Percentiles rank a stretch among this genome's conserved stretches.
phyloP scores from a whole-genome alignment of 2,113 vertebrate species.

The Gulo gulo region DNA sequence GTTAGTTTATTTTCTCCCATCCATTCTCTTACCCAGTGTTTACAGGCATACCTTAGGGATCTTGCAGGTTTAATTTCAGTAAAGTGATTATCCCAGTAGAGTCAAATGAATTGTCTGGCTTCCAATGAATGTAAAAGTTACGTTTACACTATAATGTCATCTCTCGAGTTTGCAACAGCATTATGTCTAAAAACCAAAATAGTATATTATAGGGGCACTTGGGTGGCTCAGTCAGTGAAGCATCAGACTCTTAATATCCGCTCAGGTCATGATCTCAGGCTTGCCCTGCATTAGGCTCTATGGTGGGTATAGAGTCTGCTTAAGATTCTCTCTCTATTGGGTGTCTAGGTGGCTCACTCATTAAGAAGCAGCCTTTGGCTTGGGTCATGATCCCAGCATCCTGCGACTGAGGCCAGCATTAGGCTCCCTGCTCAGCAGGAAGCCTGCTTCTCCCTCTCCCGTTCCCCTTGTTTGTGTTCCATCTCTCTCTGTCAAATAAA shows the following conservation, averaged over 20 bases:
- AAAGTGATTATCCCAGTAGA: neutral
- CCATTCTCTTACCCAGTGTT: neutral
- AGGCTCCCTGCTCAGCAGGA: too few relatives aligned
- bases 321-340: too few relatives aligned
- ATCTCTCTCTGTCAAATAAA: too few relatives aligned
- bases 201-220: neutral
- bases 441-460: too few relatives aligned
- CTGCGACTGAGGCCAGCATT: too few relatives aligned
- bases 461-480: too few relatives aligned
- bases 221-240: neutral
- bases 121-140: neutral
- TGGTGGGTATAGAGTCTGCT: too few relatives aligned
- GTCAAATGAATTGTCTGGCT: neutral
- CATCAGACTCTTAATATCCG: neutral
- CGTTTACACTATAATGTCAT: neutral
- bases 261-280: neutral
- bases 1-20: neutral
- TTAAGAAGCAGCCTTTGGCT: too few relatives aligned
- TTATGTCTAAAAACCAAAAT: neutral
- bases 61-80: neutral
- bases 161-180: neutral
- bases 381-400: too few relatives aligned
- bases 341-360: too few relatives aligned
- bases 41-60: neutral
- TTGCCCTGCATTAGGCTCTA: too few relatives aligned